Conservation (phyloP, 2,888 invertebrate genomes). For the Clanis bilineata region DNA sequence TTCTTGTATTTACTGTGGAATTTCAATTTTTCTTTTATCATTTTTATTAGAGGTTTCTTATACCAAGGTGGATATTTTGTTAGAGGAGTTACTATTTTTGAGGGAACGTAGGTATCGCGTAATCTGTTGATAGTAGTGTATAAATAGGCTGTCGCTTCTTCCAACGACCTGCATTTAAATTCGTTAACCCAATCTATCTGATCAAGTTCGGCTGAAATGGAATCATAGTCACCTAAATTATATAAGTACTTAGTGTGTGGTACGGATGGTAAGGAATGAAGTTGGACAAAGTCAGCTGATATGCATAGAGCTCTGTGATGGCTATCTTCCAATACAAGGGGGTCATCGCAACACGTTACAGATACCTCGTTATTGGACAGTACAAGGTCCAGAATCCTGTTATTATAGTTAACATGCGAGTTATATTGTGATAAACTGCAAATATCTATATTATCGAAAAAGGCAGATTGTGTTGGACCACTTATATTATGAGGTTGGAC, state of each 20-base stretch:
- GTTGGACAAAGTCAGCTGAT: neutral
- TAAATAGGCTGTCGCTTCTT: slow-evolving; percentile 16
- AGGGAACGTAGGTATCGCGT: slow-evolving; percentile 1
- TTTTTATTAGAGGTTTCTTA: slow-evolving; percentile 19
- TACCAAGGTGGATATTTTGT: slow-evolving; percentile 18
- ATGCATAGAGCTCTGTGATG: slow-evolving; percentile 12
- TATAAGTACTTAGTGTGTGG: slow-evolving; percentile 9
- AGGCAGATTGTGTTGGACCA: too few species aligned
- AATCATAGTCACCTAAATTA: slow-evolving; percentile 3
- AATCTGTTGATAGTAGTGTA: neutral
- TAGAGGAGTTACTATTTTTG: neutral
- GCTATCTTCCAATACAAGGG: slow-evolving; percentile 15
- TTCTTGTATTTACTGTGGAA: slow-evolving; percentile 18
- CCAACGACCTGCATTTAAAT: neutral
- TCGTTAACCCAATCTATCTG: slow-evolving; percentile 10
- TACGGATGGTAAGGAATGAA: neutral
- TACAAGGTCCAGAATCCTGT: too few species aligned
- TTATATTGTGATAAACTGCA: too few species aligned
- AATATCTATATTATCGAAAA: too few species aligned
- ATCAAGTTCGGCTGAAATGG: slow-evolving; percentile 8
- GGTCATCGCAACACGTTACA: neutral
- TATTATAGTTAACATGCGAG: too few species aligned
- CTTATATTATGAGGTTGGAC: too few species aligned
- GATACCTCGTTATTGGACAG: too few species aligned
- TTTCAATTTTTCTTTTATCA: slow-evolving; percentile 23